Evolutionary conservation across 2,797 vertebrate genomes (phyloP).

Genomic region (Morelia viridis): DNA sequence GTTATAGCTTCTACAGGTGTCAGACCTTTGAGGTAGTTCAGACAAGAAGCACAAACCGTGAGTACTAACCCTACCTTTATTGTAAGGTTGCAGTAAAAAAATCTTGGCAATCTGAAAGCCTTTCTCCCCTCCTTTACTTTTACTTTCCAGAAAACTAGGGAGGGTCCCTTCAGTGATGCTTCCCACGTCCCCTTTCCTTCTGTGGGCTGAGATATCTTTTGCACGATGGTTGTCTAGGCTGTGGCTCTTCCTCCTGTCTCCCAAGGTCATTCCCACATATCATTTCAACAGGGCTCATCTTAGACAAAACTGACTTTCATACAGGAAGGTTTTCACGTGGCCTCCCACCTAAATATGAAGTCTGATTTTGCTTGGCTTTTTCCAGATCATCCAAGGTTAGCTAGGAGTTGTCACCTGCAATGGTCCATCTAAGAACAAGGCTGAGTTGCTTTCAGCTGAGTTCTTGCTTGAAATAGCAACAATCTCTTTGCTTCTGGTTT

Average conservation of each 20-base stretch:
- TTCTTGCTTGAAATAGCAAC: not conserved
- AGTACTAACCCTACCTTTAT: not conserved
- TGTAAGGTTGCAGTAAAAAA: not conserved
- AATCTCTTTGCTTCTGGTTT: constrained; percentile 7
- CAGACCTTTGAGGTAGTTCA: not conserved
- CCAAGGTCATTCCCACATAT: not conserved
- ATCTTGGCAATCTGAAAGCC: not conserved
- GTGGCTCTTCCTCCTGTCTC: not conserved
- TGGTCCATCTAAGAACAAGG: no score
- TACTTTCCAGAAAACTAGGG: not conserved
- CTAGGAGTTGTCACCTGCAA: not conserved
- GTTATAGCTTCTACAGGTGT: not conserved
- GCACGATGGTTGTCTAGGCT: not conserved
- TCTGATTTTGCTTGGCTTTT: not conserved
- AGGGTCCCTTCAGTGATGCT: not conserved
- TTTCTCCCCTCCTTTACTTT: not conserved
- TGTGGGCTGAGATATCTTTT: not conserved
- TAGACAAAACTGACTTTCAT: not conserved
- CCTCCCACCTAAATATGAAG: no score
- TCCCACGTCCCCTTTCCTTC: not conserved
- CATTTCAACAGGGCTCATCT: not conserved
- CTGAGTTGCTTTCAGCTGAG: not conserved
- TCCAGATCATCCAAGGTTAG: not conserved
- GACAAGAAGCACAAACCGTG: not conserved
- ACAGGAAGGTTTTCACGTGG: not conserved